These are phyloP conservation scores for Ernsta delagoae DNA, from an alignment of 2,888 invertebrate genomes.

Conservation along the genomic window DNA sequence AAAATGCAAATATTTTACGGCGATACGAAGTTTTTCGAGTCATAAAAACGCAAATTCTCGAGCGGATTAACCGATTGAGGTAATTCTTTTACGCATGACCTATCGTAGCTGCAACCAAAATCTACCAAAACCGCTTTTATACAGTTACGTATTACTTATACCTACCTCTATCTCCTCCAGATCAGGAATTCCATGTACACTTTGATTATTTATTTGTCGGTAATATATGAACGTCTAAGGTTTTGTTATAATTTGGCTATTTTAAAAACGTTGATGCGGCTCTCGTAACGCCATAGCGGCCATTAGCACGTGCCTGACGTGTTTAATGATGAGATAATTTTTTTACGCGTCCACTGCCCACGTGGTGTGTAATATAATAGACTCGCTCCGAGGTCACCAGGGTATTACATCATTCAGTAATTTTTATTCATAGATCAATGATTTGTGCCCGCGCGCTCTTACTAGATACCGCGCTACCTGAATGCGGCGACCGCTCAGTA, in stretches of 20 bases:
- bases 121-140: no score
- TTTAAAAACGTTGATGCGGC: neutral
- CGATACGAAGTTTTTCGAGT: no score
- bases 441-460: no score
- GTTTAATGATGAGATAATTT: conserved; percentile 34
- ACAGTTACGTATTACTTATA: no score
- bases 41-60: no score
- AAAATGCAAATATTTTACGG: no score
- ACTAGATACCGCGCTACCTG: no score
- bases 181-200: neutral
- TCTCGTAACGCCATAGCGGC: conserved; percentile 7
- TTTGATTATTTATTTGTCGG: neutral
- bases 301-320: conserved; percentile 26
- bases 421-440: conserved; percentile 19
- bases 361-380: conserved; percentile 40
- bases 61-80: no score
- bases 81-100: no score
- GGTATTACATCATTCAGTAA: conserved; percentile 41
- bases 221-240: neutral
- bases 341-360: conserved; percentile 40
- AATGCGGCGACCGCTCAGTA: no score
- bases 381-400: conserved; percentile 39
- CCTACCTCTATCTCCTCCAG: no score
- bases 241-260: neutral
- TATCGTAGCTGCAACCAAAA: no score